Conservation (phyloP, 2,113 vertebrate species). For the Muntiacus muntjak region DNA sequence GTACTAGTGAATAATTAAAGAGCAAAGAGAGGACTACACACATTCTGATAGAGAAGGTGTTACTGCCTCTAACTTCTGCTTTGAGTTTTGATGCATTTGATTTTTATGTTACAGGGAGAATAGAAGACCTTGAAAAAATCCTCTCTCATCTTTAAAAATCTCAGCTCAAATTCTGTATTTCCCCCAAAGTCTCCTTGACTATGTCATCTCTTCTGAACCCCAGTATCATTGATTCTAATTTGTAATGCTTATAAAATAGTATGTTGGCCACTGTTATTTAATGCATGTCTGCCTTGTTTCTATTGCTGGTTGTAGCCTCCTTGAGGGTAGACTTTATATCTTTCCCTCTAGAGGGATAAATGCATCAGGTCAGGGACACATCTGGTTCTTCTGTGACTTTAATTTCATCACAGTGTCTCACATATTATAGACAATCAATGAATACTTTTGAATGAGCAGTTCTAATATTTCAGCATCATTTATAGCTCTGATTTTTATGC, state of each 20-base stretch:
- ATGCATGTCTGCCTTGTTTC: background rate
- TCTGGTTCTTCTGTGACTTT: background rate
- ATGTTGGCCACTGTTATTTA: background rate
- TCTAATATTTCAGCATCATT: background rate
- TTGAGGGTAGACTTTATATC: background rate
- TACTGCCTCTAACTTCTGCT: background rate
- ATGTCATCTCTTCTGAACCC: background rate
- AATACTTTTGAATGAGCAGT: background rate
- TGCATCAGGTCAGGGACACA: background rate
- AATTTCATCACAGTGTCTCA: background rate
- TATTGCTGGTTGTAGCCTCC: background rate
- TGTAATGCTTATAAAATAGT: background rate
- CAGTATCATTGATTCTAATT: background rate
- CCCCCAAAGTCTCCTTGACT: background rate
- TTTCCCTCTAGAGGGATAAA: background rate
- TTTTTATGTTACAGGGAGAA: background rate
- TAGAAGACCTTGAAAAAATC: background rate
- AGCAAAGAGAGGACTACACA: background rate
- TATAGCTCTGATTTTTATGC: background rate
- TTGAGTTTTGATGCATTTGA: background rate
- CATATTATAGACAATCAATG: background rate
- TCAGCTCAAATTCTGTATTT: background rate
- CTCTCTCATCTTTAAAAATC: background rate
- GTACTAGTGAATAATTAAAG: background rate
- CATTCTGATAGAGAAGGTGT: background rate